Percentiles rank a stretch among this genome's conserved stretches.
Evolutionary conservation across 2,797 vertebrate species (phyloP).

Genomic region (Manis pentadactyla): DNA sequence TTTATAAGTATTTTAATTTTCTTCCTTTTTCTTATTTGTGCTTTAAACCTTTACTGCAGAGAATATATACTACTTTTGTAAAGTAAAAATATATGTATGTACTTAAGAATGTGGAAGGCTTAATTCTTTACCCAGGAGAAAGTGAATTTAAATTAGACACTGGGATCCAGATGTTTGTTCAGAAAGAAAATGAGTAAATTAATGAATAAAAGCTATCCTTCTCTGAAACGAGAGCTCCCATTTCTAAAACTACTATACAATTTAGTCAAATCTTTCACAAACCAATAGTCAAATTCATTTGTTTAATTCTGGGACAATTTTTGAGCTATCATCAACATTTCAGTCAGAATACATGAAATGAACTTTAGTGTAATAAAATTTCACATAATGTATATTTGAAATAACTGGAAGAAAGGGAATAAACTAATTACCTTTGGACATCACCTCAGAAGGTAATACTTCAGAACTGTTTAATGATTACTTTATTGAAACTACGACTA

Average conservation of each 20-base stretch:
- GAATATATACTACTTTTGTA: not conserved
- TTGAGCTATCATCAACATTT: not conserved
- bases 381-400: not conserved
- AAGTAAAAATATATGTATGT: not conserved
- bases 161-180: not conserved
- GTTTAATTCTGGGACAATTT: not conserved
- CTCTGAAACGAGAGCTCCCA: not conserved
- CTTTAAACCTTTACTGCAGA: not conserved
- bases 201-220: not conserved
- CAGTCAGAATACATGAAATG: not conserved
- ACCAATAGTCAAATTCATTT: not conserved
- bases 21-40: not conserved
- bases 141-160: slow-evolving; percentile 25
- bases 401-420: not conserved
- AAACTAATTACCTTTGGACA: not conserved
- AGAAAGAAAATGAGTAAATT: not conserved
- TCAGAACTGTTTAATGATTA: not conserved
- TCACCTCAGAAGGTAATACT: not conserved
- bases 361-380: not conserved
- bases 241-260: not conserved
- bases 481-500: not conserved
- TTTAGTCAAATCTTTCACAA: not conserved
- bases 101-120: not conserved
- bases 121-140: not conserved
- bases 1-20: not conserved